Base-by-base conservation (phyloP, 2,113 vertebrate genomes). In the Tetraodon nigroviridis region DNA sequence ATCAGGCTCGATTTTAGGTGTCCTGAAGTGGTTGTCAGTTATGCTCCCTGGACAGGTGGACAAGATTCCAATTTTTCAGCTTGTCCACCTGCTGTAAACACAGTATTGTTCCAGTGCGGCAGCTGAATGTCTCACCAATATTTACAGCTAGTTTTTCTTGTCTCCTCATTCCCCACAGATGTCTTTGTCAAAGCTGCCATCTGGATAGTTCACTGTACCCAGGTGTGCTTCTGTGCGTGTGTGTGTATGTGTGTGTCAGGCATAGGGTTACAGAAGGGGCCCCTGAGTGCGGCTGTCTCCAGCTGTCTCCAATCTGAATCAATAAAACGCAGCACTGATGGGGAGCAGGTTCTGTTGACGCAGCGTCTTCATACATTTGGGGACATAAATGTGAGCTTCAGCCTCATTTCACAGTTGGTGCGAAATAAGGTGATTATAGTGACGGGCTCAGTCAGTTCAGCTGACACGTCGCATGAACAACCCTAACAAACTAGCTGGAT, bases 301-400 rank as follows among this genome's bases (percentile, higher is more conserved):
- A 83, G 83, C 79, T 74, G 74, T 67, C 64, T 77, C 64, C 71
- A 69, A 83, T 76, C 58, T 57, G 44, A 71, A 86, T 85, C 67
- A 67, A 76, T 79, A 73, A 79, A 74, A 78, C 2, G 47, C 64
- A 67, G 74, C 63, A 61, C 76, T 53, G 53, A 63, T 13, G 54
- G 60, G 71, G 46, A 69, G 60, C 57, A 76, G 63, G 63, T 68
- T 55, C 68, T 70, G 72, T 69, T 73, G 62, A 71, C 79, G 69
- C 56, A 13, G 53, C 55, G 61, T 69, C 58, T 72, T 80, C 55
- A 13, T 17, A 16, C 21, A 47, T 58, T 66, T 61, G 18, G 20
- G 21, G 13, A 61, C 17, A 27, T 53, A n/a, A 37, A 37, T 44
- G 32, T 40, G 44, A 18, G 21, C 5, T 20, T 37, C 32, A 37